Conservation (phyloP, 2,797 vertebrate species). For the Aotus griseimembra region DNA sequence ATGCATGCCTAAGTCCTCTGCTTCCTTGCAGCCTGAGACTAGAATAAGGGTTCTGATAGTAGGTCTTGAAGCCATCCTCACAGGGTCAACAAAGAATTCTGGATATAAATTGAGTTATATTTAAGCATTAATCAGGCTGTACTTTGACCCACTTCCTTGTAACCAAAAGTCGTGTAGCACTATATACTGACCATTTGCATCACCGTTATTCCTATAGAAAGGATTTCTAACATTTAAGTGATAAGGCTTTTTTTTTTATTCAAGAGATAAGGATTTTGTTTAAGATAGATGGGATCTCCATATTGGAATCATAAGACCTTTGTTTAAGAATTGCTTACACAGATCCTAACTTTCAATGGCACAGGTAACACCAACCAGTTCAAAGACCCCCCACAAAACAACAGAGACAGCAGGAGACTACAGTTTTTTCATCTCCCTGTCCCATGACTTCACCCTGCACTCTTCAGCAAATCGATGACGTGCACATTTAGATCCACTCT, state of each 20-base stretch:
- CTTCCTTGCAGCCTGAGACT: neutral
- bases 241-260: neutral
- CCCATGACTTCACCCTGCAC: no score
- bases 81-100: neutral
- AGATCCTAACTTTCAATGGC: neutral
- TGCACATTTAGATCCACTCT: no score
- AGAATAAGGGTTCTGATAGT: neutral
- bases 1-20: neutral
- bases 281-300: neutral
- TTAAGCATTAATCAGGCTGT: neutral
- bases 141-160: neutral
- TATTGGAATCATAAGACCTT: neutral
- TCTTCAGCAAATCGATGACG: no score
- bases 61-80: neutral
- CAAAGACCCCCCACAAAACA: no score
- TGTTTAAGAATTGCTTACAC: neutral
- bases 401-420: no score
- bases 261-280: no score
- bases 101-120: neutral
- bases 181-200: neutral
- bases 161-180: neutral
- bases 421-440: no score
- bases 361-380: neutral
- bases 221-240: neutral
- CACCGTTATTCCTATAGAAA: neutral